Base-by-base conservation (phyloP, 2,888 invertebrate species). In the Schrankia costaestrigalis region DNA sequence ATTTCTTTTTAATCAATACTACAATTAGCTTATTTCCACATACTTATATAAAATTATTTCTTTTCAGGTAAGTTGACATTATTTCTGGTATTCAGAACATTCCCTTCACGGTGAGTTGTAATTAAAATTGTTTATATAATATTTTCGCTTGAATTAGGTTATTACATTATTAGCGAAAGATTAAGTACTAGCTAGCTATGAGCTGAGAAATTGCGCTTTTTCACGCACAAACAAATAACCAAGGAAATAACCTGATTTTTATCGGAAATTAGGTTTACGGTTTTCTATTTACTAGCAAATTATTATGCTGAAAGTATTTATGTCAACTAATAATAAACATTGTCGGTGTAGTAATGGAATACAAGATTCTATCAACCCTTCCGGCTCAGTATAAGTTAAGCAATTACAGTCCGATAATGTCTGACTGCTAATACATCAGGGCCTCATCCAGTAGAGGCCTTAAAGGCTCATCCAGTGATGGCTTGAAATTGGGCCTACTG, bases 41-140 rank as follows among this genome's bases (percentile, higher is more conserved):
- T 36, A 41, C 25, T 46, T 51, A 56, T 51, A 3, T 32, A 29
- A 5, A n/a, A 43, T 37, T 50, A 41, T 48, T 40, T 57, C 57
- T 44, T 32, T 73, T 66, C 73, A 76, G 76, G 76, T 76, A 76
- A 72, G 76, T 64, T 41, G 41, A 40, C 36, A 33, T n/a, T 31
- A 40, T 38, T 34, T 17, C 26, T 38, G 36, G 31, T 38, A 35
- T 35, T 13, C 25, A 28, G 26, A 39, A 17, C 23, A 47, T 55
- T 42, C 37, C 46, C 43, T 31, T 14, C 10, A 11, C 40, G 48
- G 68, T 63, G 36, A 53, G 60, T 61, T 14, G 8, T 29, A 51
- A 63, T 63, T 63, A 63, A 65, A 59, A 59, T 67, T 56, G 31
- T 52, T 60, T 33, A 22, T 38, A 22, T 35, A 24, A 44, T 51